Evolutionary conservation across 2,797 vertebrate genomes (phyloP).

Genomic region (Ctenopoma multispine): DNA sequence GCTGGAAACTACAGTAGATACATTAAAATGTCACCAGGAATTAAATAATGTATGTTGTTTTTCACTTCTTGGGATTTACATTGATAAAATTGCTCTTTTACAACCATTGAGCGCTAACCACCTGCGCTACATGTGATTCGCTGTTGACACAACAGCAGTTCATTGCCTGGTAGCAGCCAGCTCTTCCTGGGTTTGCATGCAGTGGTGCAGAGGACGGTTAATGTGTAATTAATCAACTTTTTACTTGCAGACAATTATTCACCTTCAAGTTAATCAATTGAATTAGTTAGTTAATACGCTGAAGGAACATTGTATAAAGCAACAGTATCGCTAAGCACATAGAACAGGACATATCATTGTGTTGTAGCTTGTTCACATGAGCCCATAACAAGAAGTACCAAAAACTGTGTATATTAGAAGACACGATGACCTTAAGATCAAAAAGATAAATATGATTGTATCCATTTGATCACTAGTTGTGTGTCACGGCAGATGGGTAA

Average conservation of each 20-base stretch:
- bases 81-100: constrained; percentile 2
- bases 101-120: neutral
- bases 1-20: neutral
- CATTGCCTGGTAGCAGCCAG: neutral
- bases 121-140: neutral
- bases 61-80: neutral
- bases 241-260: constrained; percentile 3
- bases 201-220: constrained; percentile 3
- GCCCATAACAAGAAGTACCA: no score
- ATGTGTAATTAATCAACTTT: constrained; percentile 4
- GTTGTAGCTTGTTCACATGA: neutral
- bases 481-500: constrained; percentile 5
- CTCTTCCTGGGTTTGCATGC: constrained; percentile 3
- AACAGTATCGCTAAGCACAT: neutral
- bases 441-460: neutral
- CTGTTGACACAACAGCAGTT: constrained; percentile 1
- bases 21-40: constrained; percentile 10
- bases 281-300: neutral
- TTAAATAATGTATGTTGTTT: constrained; percentile 8
- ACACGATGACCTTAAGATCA: neutral
- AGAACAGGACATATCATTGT: neutral
- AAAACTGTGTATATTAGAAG: no score
- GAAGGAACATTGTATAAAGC: neutral
- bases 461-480: neutral
- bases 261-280: neutral